Evolutionary conservation across 2,888 invertebrate genomes (phyloP), one percentile per base, ranked within the genome.

Genomic region (Lampropteryx suffumata): DNA sequence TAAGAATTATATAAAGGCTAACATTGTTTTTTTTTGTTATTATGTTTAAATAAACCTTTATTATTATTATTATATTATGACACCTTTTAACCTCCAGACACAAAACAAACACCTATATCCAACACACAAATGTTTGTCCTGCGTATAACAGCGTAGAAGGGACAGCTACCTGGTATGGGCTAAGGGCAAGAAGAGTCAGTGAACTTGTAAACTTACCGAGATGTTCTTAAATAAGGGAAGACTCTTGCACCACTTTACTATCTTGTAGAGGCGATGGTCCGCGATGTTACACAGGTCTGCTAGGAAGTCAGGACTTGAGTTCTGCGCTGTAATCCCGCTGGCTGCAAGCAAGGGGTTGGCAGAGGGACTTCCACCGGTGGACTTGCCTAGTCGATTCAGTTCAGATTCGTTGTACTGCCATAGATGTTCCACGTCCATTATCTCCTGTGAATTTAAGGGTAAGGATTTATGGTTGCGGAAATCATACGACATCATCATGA

Each of bases 211-310:
- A 32, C 47, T 52, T 26, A 52, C 97, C 71, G 97, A 97, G 69
- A 99, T 98, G 84, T 98, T 97, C 80, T 98, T 97, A 81, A 99
- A 99, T 17, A 99, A 93, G 10, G 99, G 98, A 79, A 99, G 89
- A 82, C 98, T 98, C 82, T 99, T 97, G 91, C 98, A 98, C 99
- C 99, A 99, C 79, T 98, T 98, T 57, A 99, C 99, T 65, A 99
- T 98, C 91, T 98, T 98, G 82, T 98, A 99, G 11, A 99, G 92
- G 37, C 98, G 92, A 82, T 98, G 97, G 83, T 99, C 99, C 35
- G 98, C 98, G 55, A 98, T 97, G 77, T 96, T 96, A 91, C 97
- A 97, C 72, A 98, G 92, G 84, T 96, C 97, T 1, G 96, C 96
- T 43, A 97, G 92, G 80, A 96, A 94, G 87, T 97, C 96, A 0